Evolutionary conservation across 2,888 invertebrate genomes (phyloP).

Genomic region (Oxycera nigricornis): DNA sequence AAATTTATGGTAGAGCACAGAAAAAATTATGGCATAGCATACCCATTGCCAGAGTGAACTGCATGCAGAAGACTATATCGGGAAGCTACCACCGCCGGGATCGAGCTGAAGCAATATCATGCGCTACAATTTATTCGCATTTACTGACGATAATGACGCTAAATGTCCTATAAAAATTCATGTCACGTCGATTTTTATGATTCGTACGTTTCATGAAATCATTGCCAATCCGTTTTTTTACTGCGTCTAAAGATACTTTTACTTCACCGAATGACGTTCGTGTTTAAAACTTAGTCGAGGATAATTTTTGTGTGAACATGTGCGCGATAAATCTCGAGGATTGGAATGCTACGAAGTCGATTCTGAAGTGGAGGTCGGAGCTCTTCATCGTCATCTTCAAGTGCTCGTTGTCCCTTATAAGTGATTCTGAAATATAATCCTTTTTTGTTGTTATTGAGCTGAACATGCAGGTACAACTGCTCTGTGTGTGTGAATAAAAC

Average conservation of each 20-base stretch:
- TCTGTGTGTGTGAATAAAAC: background rate
- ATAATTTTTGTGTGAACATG: background rate
- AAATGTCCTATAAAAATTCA: conserved; percentile 8
- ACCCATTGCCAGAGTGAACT: background rate
- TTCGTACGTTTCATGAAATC: conserved; percentile 1
- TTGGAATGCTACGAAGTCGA: background rate
- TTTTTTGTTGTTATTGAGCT: background rate
- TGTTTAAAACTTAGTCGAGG: background rate
- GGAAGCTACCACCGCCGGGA: background rate
- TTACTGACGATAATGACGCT: conserved; percentile 11
- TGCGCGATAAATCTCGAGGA: background rate
- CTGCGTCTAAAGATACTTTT: background rate
- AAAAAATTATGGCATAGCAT: background rate
- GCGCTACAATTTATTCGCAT: conserved; percentile 14
- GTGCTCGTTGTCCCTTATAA: background rate
- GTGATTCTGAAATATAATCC: conserved; percentile 4
- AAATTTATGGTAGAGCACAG: background rate
- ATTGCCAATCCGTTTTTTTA: background rate
- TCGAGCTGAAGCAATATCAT: background rate
- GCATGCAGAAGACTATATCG: background rate
- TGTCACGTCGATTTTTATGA: conserved; percentile 8
- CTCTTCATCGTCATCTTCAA: no score
- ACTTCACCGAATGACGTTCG: background rate
- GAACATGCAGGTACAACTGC: background rate
- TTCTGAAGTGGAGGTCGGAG: conserved; percentile 1